A percentile compares a stretch with the other conserved stretches of the same genome.
These are phyloP conservation scores for Chymomyza fuscimana DNA, from an alignment of 2,888 invertebrate genomes.

Conservation along the genomic window DNA sequence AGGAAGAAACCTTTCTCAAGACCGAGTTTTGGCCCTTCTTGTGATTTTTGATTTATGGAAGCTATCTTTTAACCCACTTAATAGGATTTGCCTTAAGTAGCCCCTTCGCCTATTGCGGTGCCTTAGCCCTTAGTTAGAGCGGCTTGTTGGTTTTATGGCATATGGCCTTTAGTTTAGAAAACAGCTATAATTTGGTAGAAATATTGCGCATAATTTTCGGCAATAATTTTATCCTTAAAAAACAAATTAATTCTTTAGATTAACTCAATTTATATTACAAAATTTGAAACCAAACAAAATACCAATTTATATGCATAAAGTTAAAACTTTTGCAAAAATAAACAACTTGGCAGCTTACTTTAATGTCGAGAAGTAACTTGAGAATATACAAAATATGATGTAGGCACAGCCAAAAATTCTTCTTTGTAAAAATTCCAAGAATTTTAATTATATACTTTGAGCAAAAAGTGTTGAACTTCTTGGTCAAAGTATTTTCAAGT, in stretches of 20 bases:
- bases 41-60: no score
- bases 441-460: not conserved
- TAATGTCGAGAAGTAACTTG: not conserved
- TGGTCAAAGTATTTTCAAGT: no score
- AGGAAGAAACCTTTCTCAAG: no score
- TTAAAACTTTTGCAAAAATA: not conserved
- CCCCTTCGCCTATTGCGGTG: no score
- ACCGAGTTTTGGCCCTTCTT: no score
- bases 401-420: not conserved
- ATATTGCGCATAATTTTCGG: no score
- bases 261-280: not conserved
- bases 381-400: not conserved
- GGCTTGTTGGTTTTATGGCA: no score
- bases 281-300: not conserved
- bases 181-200: no score
- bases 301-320: not conserved
- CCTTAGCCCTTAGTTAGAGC: no score
- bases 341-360: not conserved
- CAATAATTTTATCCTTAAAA: not conserved
- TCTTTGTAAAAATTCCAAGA: not conserved
- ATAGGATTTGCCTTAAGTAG: no score
- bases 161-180: no score
- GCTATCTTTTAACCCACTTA: no score
- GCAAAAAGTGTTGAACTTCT: not conserved
- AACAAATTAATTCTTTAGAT: not conserved